Evolutionary conservation across 2,888 invertebrate genomes (phyloP).

Genomic region (Mellilla xanthometata): DNA sequence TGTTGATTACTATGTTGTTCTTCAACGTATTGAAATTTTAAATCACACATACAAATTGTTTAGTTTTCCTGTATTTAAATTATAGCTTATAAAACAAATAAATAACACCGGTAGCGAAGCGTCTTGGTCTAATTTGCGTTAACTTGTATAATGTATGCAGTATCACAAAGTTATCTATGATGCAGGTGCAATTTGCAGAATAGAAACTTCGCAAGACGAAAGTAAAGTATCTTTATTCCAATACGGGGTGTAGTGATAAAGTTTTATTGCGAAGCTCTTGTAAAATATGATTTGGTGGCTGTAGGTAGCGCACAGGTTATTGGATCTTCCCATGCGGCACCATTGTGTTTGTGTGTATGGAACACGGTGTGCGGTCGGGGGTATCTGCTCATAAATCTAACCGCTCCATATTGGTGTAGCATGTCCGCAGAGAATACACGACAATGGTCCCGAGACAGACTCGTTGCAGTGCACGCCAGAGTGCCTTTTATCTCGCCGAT

Average conservation of each 20-base stretch:
- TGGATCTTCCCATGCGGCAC: conserved; percentile 18
- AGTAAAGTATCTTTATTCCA: conserved; percentile 11
- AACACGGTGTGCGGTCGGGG: conserved; percentile 27
- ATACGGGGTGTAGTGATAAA: conserved; percentile 18
- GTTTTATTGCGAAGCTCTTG: conserved; percentile 22
- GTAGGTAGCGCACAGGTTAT: conserved; percentile 19
- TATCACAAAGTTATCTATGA: not conserved
- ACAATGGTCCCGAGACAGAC: conserved; percentile 12
- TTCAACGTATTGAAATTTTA: no score
- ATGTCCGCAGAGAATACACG: conserved; percentile 6
- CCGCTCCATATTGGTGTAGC: conserved; percentile 27
- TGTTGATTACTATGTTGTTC: no score
- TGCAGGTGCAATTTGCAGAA: conserved; percentile 5
- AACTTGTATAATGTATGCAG: not conserved
- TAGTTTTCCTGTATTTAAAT: no score
- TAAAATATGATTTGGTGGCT: conserved; percentile 24
- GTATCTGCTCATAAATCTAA: conserved; percentile 34
- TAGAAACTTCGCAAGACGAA: conserved; percentile 10
- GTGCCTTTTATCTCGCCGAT: conserved; percentile 13
- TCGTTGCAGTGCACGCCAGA: conserved; percentile 5
- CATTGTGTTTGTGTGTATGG: conserved; percentile 28
- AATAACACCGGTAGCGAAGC: no score
- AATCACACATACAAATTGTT: no score
- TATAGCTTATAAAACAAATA: no score
- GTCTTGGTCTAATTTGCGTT: no score